Evolutionary conservation across 2,113 vertebrate genomes (phyloP).

Genomic region (Scortum barcoo): DNA sequence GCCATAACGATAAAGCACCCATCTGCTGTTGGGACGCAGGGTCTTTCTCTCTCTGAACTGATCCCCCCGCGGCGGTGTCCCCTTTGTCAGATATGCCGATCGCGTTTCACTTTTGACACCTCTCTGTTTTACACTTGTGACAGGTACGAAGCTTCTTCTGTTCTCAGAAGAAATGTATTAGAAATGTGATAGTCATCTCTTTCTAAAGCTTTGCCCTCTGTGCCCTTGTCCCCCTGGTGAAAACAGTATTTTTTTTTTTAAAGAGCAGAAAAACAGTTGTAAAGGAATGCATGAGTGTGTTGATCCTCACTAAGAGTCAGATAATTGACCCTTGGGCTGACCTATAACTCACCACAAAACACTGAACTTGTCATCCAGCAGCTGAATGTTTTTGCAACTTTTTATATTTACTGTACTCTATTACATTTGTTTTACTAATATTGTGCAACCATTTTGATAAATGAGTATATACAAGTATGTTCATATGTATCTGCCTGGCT

Average conservation of each 20-base stretch:
- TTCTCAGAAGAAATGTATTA: conserved; percentile 71
- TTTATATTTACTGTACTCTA: not conserved
- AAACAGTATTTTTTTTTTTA: conserved; percentile 66
- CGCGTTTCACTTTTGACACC: conserved; percentile 84
- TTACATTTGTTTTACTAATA: not conserved
- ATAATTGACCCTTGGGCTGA: conserved; percentile 72
- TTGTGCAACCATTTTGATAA: not conserved
- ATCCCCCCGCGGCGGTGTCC: conserved; percentile 74
- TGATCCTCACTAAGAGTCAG: conserved; percentile 58
- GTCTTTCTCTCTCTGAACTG: conserved; percentile 76
- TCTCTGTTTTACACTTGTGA: conserved; percentile 71
- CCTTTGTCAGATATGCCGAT: conserved; percentile 80
- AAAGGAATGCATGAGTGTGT: conserved; percentile 69
- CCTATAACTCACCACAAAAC: conserved; percentile 40
- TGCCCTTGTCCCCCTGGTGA: conserved; percentile 49
- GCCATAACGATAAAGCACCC: conserved; percentile 77
- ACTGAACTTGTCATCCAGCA: not conserved
- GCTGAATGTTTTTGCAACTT: not conserved
- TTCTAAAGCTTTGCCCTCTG: conserved; percentile 63
- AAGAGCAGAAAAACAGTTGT: conserved; percentile 58
- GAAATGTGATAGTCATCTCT: conserved; percentile 70
- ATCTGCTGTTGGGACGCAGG: conserved; percentile 77
- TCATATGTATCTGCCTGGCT: not conserved
- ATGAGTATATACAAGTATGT: conserved; percentile 12
- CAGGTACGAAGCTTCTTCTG: conserved; percentile 76